A percentile compares a stretch with the other conserved stretches of the same genome.
These are phyloP conservation scores for Mythimna vitellina DNA, from an alignment of 2,888 invertebrate genomes.

Conservation along the genomic window DNA sequence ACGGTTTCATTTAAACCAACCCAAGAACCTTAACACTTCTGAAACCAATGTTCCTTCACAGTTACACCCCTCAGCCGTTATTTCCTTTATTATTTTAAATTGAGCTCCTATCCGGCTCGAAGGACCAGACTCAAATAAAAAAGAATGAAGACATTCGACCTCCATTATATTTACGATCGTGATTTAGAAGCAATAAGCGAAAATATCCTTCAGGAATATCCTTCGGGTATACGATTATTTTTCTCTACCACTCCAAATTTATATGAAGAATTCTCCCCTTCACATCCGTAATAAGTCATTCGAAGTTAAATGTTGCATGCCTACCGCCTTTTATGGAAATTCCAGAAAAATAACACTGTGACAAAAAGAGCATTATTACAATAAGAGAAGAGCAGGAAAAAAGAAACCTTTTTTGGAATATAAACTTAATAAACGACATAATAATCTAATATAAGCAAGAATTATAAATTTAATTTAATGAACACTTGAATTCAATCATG, in stretches of 20 bases:
- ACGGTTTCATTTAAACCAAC: not conserved
- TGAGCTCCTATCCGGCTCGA: slow-evolving; percentile 48
- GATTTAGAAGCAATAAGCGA: slow-evolving; percentile 66
- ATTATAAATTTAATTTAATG: not conserved
- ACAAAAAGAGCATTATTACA: not conserved
- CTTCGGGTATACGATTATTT: slow-evolving; percentile 42
- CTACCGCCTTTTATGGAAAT: slow-evolving; percentile 19
- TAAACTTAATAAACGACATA: not conserved
- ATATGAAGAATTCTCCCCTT: slow-evolving; percentile 20
- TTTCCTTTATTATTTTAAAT: slow-evolving; percentile 51
- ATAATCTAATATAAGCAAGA: not conserved
- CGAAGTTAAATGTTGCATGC: slow-evolving; percentile 31
- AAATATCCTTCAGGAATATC: slow-evolving; percentile 50
- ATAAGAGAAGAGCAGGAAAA: not conserved
- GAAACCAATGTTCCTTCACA: not conserved
- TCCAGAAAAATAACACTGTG: slow-evolving; percentile 6
- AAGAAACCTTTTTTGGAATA: not conserved
- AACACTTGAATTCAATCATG: not conserved
- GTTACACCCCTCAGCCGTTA: slow-evolving; percentile 7
- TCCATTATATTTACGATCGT: slow-evolving; percentile 74
- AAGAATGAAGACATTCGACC: slow-evolving; percentile 75
- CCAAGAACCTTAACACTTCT: not conserved
- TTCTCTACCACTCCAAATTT: slow-evolving; percentile 21
- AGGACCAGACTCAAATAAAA: slow-evolving; percentile 64
- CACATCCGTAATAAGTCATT: slow-evolving; percentile 48